Evolutionary conservation across 2,888 invertebrate species (phyloP).

Genomic region (Coelinius sp.): DNA sequence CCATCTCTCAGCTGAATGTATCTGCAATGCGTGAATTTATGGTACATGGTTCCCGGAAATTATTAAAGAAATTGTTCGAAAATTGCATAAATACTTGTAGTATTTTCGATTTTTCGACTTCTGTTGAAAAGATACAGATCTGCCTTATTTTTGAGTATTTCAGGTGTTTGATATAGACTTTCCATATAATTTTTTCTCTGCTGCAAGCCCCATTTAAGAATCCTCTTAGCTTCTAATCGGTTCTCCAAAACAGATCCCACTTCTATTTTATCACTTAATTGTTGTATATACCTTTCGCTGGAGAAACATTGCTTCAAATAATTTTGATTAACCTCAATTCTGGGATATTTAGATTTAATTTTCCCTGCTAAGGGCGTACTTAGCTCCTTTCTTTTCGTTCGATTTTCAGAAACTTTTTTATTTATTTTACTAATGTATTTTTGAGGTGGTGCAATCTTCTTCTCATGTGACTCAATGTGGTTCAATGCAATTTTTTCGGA

Average conservation of each 20-base stretch:
- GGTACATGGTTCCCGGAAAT: neutral
- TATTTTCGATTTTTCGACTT: neutral
- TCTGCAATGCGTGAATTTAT: slow-evolving; percentile 7
- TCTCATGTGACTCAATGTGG: too few relatives aligned
- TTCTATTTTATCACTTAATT: neutral
- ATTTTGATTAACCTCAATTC: neutral
- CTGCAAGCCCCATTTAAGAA: neutral
- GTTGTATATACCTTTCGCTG: neutral
- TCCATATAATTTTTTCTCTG: neutral
- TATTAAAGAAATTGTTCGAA: neutral
- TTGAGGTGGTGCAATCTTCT: too few relatives aligned
- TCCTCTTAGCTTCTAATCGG: neutral
- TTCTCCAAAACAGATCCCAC: neutral
- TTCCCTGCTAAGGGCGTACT: neutral
- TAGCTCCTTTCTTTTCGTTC: neutral
- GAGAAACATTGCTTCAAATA: neutral
- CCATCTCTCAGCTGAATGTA: slow-evolving; percentile 14
- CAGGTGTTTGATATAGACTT: neutral
- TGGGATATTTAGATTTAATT: neutral
- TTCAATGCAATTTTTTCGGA: too few relatives aligned
- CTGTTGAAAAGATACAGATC: too few relatives aligned
- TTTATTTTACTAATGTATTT: too few relatives aligned
- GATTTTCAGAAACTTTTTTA: too few relatives aligned
- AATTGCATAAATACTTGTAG: neutral
- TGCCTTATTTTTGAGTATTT: neutral